These are phyloP conservation scores for Scolopax mira DNA, from an alignment of 2,113 vertebrate genomes.

Conservation along the genomic window DNA sequence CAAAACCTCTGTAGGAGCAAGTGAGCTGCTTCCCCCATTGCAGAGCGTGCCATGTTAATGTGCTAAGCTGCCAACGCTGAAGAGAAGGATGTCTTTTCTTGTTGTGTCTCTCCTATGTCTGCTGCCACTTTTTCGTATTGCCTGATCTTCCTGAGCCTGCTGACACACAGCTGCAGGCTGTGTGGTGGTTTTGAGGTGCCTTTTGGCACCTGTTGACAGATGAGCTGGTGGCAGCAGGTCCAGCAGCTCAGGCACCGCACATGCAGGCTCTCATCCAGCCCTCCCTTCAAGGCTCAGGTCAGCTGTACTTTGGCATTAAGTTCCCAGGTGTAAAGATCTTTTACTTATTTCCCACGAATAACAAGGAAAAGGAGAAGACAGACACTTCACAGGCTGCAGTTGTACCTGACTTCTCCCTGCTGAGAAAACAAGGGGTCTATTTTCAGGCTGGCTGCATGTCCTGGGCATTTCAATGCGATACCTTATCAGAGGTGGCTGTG, in stretches of 20 bases:
- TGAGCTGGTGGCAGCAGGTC: rapidly evolving
- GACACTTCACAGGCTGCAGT: background rate
- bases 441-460: background rate
- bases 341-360: background rate
- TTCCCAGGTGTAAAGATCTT: background rate
- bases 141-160: background rate
- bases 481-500: background rate
- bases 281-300: background rate
- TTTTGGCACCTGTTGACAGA: background rate
- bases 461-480: background rate
- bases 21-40: rapidly evolving
- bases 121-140: background rate
- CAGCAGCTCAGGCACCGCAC: rapidly evolving
- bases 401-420: background rate
- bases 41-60: rapidly evolving
- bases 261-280: background rate
- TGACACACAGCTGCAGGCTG: background rate
- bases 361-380: background rate
- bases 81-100: background rate
- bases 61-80: rapidly evolving
- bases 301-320: background rate
- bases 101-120: background rate
- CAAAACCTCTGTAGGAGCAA: background rate
- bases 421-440: background rate
- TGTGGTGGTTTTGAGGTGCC: background rate